phyloP scores from a whole-genome alignment of 2,888 invertebrate genomes.

The Tridacna crocea region DNA sequence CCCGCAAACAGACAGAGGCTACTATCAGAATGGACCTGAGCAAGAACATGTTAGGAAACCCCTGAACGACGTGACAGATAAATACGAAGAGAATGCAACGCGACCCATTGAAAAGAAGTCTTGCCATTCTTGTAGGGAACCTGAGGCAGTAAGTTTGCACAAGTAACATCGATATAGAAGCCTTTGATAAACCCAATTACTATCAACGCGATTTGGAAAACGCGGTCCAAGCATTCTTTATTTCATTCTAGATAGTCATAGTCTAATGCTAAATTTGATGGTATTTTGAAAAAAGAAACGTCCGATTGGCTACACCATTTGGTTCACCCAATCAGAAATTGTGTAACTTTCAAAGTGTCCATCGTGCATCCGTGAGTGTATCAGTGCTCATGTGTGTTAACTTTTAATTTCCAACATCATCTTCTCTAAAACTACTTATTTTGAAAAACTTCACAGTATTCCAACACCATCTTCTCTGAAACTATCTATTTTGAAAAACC shows the following conservation, averaged over 20 bases:
- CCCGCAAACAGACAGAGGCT: background rate
- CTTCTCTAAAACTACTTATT: no score
- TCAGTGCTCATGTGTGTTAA: no score
- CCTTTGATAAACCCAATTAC: background rate
- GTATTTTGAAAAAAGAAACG: no score
- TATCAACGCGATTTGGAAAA: background rate
- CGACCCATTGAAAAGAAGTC: slow-evolving; percentile 16
- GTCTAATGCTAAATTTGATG: no score
- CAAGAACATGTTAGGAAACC: background rate
- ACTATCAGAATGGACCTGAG: background rate
- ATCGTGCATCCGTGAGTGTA: no score
- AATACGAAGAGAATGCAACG: background rate
- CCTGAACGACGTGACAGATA: background rate
- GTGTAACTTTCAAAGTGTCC: no score
- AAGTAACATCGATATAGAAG: background rate
- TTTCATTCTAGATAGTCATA: no score
- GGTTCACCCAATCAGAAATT: no score
- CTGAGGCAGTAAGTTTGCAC: slow-evolving; percentile 4
- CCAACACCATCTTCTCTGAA: no score
- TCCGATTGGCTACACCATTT: background rate
- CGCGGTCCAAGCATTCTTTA: background rate
- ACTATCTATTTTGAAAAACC: no score
- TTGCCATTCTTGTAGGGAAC: slow-evolving; percentile 12
- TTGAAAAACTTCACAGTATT: no score
- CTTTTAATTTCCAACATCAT: no score